Evolutionary conservation across 2,888 invertebrate species (phyloP).

Genomic region (Brachycybe producta): DNA sequence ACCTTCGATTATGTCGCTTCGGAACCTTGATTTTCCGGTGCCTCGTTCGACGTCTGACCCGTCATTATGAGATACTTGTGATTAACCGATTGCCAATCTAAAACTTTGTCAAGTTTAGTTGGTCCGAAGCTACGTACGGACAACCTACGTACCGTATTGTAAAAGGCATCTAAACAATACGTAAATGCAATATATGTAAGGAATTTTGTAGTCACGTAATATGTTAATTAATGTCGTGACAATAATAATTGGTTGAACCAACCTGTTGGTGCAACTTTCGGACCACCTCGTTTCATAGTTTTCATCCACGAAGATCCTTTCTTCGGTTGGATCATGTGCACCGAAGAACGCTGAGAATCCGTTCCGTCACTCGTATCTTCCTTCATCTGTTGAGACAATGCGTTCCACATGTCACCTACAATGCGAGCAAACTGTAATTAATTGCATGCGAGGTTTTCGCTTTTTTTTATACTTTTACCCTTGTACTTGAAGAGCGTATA

Average conservation of each 20-base stretch:
- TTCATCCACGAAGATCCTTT: slow-evolving; percentile 13
- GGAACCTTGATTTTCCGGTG: neutral
- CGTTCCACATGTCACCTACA: slow-evolving; percentile 15
- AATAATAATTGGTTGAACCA: neutral
- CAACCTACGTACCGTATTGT: slow-evolving; percentile 15
- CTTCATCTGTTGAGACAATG: slow-evolving; percentile 12
- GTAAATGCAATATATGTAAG: neutral
- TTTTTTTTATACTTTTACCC: slow-evolving; percentile 25
- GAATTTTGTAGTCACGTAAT: neutral
- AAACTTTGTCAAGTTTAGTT: slow-evolving; percentile 17
- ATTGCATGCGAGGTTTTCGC: neutral
- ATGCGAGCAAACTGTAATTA: neutral
- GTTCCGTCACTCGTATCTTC: slow-evolving; percentile 1
- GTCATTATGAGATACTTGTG: slow-evolving; percentile 20
- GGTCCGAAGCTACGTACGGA: slow-evolving; percentile 16
- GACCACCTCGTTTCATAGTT: slow-evolving; percentile 10
- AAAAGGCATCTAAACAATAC: slow-evolving; percentile 14
- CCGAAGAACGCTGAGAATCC: neutral
- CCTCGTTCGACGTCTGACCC: slow-evolving; percentile 11
- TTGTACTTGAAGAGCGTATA: slow-evolving; percentile 56
- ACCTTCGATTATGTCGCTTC: too few relatives aligned
- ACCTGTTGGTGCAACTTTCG: slow-evolving; percentile 17
- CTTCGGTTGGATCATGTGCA: too few relatives aligned
- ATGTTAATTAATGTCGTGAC: neutral
- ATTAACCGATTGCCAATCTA: slow-evolving; percentile 19